Conservation (phyloP, 64 coral and sea anemone species). For the Dendrophyllia cribrosa region DNA sequence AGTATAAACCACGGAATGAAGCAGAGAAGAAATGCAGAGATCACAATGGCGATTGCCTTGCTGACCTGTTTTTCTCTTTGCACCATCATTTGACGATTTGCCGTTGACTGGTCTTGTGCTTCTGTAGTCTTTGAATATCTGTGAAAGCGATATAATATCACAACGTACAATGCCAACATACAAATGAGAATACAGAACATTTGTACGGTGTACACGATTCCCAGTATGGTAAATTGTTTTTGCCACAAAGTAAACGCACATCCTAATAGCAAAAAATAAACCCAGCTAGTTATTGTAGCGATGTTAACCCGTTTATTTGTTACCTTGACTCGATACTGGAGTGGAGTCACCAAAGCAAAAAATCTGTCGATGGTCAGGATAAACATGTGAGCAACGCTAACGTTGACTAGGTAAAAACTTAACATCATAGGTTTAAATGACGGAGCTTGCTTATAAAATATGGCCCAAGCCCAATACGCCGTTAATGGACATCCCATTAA, state of each 20-base stretch:
- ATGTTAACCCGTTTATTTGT: background rate
- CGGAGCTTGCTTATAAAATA: background rate
- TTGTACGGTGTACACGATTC: background rate
- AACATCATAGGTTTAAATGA: background rate
- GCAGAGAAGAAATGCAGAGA: background rate
- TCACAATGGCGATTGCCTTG: slow-evolving; percentile 7
- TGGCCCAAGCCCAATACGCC: background rate
- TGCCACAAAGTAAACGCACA: background rate
- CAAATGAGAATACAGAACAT: background rate
- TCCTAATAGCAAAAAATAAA: background rate
- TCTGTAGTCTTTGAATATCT: background rate
- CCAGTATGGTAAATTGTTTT: background rate
- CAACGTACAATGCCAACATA: background rate
- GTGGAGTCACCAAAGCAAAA: slow-evolving; percentile 18
- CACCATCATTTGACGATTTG: background rate
- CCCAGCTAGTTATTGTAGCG: background rate
- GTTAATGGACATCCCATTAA: background rate
- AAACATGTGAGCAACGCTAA: slow-evolving; percentile 8
- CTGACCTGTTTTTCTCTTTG: background rate
- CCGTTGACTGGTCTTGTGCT: background rate
- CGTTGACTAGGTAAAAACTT: background rate
- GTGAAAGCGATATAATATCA: background rate
- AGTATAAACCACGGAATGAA: background rate
- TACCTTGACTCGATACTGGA: slow-evolving; percentile 22
- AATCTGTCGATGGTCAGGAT: slow-evolving; percentile 36